Evolutionary conservation across 2,888 invertebrate genomes (phyloP), one percentile per base, ranked within the genome.

Genomic region (Patella caerulea): DNA sequence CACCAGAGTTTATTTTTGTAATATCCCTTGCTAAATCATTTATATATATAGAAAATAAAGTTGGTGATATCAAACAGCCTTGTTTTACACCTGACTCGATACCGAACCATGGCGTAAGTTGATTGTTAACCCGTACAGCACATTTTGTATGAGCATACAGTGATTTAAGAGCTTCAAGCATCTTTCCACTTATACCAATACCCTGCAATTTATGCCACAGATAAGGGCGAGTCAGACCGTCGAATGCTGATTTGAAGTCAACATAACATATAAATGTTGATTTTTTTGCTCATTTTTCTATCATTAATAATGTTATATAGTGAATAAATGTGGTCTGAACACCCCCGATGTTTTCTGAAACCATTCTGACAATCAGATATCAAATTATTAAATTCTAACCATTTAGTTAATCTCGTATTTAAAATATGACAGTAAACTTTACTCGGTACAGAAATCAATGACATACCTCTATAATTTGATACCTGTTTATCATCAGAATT

Each of bases 401-500:
- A 65, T n/a, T 65, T 65, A 19, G 12, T 65, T 65, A 65, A 19
- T 24, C 65, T 65, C 12, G n/a, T 65, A 65, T 65, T 65, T 19
- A 19, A 12, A 14, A 65, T 65, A 19, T 65, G 9, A 65, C 65
- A 65, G 5, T 65, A 65, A 11, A 65, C 24, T 65, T 65, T 65
- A 65, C 65, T 65, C 19, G 65, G 65, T 19, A 65, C 65, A 11
- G 65, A 65, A 19, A 65, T 19, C n/a, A 65, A 14, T 19, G 65
- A 65, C 2, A 65, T 65, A 65, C 65, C 65, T 24, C 65, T 65
- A n/a, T 65, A 65, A 24, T 65, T 65, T 65, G 65, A 65, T n/a
- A 29, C 1, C 29, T 29, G 29, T 29, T 29, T 29, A 29, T 29
- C 29, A 29, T 29, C 29, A 29, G 29, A 29, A 29, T 29, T 29